Base-by-base conservation (phyloP, 2,113 vertebrate species). In the Synchiropus splendidus region DNA sequence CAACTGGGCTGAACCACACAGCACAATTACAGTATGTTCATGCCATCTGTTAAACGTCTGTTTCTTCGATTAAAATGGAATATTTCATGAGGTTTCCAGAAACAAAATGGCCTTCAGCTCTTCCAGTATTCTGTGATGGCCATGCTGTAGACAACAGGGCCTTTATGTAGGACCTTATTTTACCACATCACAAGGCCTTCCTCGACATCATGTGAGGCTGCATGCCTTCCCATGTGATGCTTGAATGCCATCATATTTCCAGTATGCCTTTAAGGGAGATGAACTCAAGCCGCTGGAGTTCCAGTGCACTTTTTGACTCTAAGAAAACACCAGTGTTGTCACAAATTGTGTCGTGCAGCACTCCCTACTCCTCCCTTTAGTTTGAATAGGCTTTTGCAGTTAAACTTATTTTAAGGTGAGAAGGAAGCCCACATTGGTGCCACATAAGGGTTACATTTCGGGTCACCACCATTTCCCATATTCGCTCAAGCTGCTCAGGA, bases 401-500 rank as follows among this genome's bases (percentile, higher is more conserved):
- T 71, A 52, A 61, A 42, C 18, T 2, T 46, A 37, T 39, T 31
- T 15, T 18, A 12, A 43, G 16, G 35, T 55, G 10, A 45, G 36
- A 33, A 32, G 34, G 39, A 30, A 32, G 40, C 17, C 33, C 39
- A 27, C 18, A 18, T 27, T 14, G 31, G 39, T 35, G 54, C 18
- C 42, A 18, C 41, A 58, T 46, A 62, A 45, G 62, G 49, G 9
- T 15, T 49, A 45, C 53, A 59, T 48, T 64, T 51, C 17, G 27
- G 67, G 58, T 70, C 65, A 67, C 53, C 42, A 55, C 69, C 74
- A 73, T 73, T 82, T 80, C 67, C 73, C 60, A 51, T 64, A 64
- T 67, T 61, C 58, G 64, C 53, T 64, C 68, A 76, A 82, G 76
- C 67, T 80, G 78, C 66, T 76, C 67, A 78, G 83, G 80, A 83